Base-by-base conservation (phyloP, 2,797 vertebrate species). In the Chelonia mydas region DNA sequence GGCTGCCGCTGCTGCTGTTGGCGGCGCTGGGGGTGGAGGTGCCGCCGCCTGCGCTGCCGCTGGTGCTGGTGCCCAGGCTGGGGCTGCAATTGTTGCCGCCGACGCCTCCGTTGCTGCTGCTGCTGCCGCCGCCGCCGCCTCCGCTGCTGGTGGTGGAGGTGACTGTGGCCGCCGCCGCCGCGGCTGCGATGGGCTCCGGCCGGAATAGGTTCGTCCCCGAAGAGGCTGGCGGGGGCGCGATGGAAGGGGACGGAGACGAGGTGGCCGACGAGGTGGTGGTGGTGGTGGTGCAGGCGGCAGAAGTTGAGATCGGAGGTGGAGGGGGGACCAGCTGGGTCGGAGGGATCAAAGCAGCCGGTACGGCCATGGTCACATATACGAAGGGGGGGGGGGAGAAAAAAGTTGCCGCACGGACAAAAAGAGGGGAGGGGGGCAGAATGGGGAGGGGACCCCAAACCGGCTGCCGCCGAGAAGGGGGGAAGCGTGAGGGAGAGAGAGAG, bases 341-440 rank as follows among this genome's bases (percentile, higher is more conserved):
- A 97, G 99, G 99, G 98, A 99, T 99, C 98, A 99, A 98, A 98
- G 99, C 99, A 98, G 99, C 99, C 99, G 99, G 99, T 96, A 99
- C 99, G 98, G 99, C 99, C 99, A 99, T 99, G 99, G 99, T 98
- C 98, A 99, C 99, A 98, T 99, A 98, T 96, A 98, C 97, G 97
- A 77, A 51, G 27, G 41, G 77, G 84, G 84, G 84, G 88, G 89
- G 88, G 49, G 79, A 81, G 81, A 88, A 95, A 93, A 96, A 96
- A 93, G 94, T 96, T 94, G 87, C 95, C 84, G 84, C 72, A 79
- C 87, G 83, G 84, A 84, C 92, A 84, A 78, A 82, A 88, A 72
- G 37, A 59, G 94, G 84, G 61, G 96, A 92, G 95, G 87, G 88
- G 41, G 92, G 88, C 85, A 55, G 86, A 94, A 93, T 96, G 93